Conservation (phyloP, 2,888 invertebrate species). For the Brassicogethes aeneus region DNA sequence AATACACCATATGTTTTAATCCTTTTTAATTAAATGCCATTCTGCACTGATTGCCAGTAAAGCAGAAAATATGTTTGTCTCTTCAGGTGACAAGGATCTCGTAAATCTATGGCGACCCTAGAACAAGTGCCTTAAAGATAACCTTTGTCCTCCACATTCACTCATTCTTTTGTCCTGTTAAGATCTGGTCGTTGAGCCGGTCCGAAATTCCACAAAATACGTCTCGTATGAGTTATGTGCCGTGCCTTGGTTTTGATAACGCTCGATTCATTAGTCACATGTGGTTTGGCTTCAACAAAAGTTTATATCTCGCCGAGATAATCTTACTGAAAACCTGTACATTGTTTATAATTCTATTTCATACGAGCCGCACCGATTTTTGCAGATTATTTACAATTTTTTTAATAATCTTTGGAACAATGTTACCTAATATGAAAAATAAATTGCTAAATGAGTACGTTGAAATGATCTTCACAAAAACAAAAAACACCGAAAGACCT, state of each 20-base stretch:
- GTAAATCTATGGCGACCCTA: constrained; percentile 35
- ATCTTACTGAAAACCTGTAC: not conserved
- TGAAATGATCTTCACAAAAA: too few relatives aligned
- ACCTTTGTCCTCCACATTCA: constrained; percentile 34
- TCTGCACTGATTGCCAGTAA: too few relatives aligned
- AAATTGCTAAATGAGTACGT: too few relatives aligned
- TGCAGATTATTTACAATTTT: too few relatives aligned
- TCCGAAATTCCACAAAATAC: constrained; percentile 15
- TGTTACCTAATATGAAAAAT: too few relatives aligned
- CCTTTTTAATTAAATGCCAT: too few relatives aligned
- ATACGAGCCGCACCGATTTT: too few relatives aligned
- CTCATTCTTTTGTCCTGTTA: constrained; percentile 35
- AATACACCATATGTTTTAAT: too few relatives aligned
- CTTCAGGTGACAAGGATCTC: constrained; percentile 32
- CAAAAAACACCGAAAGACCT: too few relatives aligned
- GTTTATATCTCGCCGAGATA: not conserved
- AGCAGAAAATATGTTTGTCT: not conserved
- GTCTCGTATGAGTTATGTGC: constrained; percentile 3
- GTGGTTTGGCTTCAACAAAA: not conserved
- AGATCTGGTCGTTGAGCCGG: constrained; percentile 28
- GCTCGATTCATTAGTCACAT: not conserved
- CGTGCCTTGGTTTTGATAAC: not conserved
- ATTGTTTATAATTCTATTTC: too few relatives aligned
- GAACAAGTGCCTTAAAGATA: constrained; percentile 38
- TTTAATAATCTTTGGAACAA: too few relatives aligned